Evolutionary conservation across 2,888 invertebrate genomes (phyloP).

Genomic region (Pasiphila rectangulata): DNA sequence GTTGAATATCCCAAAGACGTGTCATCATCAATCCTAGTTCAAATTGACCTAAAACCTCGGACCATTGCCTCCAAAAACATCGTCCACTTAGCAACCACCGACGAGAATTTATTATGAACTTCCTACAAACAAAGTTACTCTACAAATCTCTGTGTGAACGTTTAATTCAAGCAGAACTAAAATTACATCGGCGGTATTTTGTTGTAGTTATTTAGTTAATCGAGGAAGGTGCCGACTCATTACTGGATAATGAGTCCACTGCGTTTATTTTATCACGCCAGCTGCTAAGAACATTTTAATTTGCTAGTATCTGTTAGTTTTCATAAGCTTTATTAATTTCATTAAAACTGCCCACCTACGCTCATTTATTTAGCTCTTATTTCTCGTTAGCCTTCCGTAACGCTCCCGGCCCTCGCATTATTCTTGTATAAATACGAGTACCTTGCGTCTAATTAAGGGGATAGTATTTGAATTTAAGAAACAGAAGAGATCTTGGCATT

Average conservation of each 20-base stretch:
- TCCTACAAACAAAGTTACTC: slow-evolving; percentile 20
- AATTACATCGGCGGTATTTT: slow-evolving; percentile 33
- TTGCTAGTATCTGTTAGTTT: too few species aligned
- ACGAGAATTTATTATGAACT: slow-evolving; percentile 16
- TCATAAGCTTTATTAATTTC: slow-evolving; percentile 30
- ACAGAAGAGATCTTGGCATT: slow-evolving; percentile 50
- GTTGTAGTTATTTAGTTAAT: slow-evolving; percentile 32
- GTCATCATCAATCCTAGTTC: slow-evolving; percentile 7
- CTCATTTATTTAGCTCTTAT: slow-evolving; percentile 41
- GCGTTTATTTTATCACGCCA: too few species aligned
- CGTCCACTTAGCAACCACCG: slow-evolving; percentile 11
- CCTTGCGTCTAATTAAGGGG: slow-evolving; percentile 63
- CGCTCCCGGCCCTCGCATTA: slow-evolving; percentile 46
- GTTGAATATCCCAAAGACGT: not conserved
- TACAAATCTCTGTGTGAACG: slow-evolving; percentile 31
- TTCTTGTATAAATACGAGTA: slow-evolving; percentile 61
- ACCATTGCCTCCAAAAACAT: slow-evolving; percentile 7
- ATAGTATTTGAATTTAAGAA: slow-evolving; percentile 62
- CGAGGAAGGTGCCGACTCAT: too few species aligned
- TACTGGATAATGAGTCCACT: too few species aligned
- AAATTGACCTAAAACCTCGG: slow-evolving; percentile 9
- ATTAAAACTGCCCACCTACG: slow-evolving; percentile 37
- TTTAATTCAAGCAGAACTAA: slow-evolving; percentile 38
- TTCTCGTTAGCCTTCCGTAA: slow-evolving; percentile 33
- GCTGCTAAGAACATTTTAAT: too few species aligned